phyloP scores from a whole-genome alignment of 1,140 invertebrate species.

The Magallana gigas region DNA sequence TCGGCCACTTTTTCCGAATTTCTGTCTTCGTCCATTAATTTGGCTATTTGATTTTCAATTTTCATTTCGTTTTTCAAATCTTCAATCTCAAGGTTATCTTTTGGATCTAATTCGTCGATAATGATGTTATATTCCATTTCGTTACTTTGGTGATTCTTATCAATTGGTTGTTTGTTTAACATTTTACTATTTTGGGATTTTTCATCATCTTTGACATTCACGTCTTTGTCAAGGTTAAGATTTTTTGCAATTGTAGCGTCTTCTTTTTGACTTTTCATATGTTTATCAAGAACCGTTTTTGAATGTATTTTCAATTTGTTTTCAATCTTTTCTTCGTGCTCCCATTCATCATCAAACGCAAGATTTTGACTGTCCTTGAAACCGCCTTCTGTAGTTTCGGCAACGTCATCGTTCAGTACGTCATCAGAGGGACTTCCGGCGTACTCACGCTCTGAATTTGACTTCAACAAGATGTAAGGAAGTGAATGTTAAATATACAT shows the following conservation, averaged over 20 bases:
- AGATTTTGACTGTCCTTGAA: not conserved
- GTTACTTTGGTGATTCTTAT: not conserved
- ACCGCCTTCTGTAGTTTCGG: constrained; percentile 2
- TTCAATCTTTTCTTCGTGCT: constrained; percentile 23
- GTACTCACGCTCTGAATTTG: not conserved
- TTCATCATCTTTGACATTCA: too few relatives aligned
- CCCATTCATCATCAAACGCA: constrained; percentile 3
- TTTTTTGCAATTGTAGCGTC: not conserved
- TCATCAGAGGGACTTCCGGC: not conserved
- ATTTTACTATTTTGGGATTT: too few relatives aligned
- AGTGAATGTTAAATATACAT: too few relatives aligned
- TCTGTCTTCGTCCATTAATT: constrained; percentile 49
- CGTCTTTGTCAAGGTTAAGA: too few relatives aligned
- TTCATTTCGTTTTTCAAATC: constrained; percentile 44
- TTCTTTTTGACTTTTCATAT: not conserved
- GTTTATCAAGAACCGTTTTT: constrained; percentile 1
- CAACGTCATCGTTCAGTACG: constrained; percentile 34
- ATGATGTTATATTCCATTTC: not conserved
- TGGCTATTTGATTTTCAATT: constrained; percentile 44
- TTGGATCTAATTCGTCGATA: constrained; percentile 2
- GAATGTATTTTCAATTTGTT: not conserved
- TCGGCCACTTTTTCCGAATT: not conserved
- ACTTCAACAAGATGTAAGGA: not conserved
- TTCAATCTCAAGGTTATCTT: not conserved
- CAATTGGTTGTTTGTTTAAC: not conserved